A percentile compares a stretch with the other conserved stretches of the same genome.
phyloP scores from a whole-genome alignment of 2,113 vertebrate genomes.

The Rhegmatorhina hoffmannsi region DNA sequence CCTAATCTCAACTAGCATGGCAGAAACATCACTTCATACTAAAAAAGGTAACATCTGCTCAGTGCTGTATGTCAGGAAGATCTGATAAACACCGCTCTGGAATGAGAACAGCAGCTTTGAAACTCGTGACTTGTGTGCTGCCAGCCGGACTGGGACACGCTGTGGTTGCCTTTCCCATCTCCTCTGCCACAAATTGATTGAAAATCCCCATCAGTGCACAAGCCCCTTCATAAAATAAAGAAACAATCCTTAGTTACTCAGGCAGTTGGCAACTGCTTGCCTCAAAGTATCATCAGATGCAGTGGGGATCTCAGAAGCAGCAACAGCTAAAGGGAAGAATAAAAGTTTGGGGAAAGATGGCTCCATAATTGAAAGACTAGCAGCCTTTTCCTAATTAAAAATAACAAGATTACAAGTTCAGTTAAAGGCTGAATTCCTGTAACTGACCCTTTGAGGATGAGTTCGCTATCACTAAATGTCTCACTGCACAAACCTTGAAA shows the following conservation, averaged over 20 bases:
- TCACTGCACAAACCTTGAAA: slow-evolving; percentile 42
- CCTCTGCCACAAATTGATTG: neutral
- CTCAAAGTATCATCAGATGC: neutral
- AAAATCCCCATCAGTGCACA: neutral
- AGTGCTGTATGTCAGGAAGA: neutral
- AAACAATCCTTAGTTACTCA: rapidly evolving
- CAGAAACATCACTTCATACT: slow-evolving; percentile 28
- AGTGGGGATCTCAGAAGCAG: neutral
- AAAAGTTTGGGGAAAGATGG: neutral
- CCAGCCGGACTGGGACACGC: neutral
- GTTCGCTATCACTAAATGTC: neutral
- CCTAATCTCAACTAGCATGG: neutral
- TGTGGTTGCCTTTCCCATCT: neutral
- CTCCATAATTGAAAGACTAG: neutral
- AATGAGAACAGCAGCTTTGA: neutral
- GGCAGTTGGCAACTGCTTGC: neutral
- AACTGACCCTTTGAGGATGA: slow-evolving; percentile 51
- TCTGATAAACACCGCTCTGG: neutral
- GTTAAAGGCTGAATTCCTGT: slow-evolving; percentile 66
- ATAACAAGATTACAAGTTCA: slow-evolving; percentile 69
- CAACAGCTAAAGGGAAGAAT: neutral
- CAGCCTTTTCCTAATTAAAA: slow-evolving; percentile 57
- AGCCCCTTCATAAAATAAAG: neutral
- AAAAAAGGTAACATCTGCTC: slow-evolving; percentile 60
- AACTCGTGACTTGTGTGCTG: rapidly evolving